Evolutionary conservation across 2,888 invertebrate genomes (phyloP), one percentile per base, ranked within the genome.

Genomic region (Acleris cristana): DNA sequence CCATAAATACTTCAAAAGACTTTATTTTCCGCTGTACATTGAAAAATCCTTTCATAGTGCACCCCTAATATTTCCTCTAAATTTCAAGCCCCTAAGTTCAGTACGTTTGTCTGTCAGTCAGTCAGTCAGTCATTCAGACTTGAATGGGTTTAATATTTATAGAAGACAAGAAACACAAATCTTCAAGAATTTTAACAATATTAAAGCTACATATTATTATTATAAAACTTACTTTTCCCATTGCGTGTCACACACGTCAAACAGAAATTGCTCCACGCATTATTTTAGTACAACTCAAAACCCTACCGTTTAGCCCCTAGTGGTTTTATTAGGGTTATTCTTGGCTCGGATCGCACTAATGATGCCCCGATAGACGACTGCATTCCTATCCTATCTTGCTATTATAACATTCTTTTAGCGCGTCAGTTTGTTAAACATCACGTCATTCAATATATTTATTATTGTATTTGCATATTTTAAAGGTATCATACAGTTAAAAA

Each of bases 301-400:
- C 70, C 70, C 70, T 59, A 72, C 69, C 65, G 59, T 55, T 63
- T 65, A 63, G 65, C 45, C 53, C 51, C 8, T 65, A 45, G 52
- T 64, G 69, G 76, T 84, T 83, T 83, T 83, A 78, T 85, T 82
- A 71, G 80, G 82, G 84, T 80, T 86, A 86, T 86, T 86, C 79
- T 83, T 72, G 77, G 79, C 78, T 65, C 64, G 83, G 82, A 81
- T 82, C 80, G 79, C 81, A 79, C 83, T 84, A 84, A 84, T 82
- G 85, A 85, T 76, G 74, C 71, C 73, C 74, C 76, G 75, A 75
- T 78, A 76, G 76, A 78, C 72, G 67, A 69, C 75, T 60, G 76
- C 81, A 83, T 83, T 80, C 84, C 77, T 68, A 30, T 80, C 84
- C 77, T 56, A 52, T 30, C 58, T 52, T 52, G 19, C 59, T 55